Base-by-base conservation (phyloP, 2,888 invertebrate genomes). In the Eupithecia tripunctaria region DNA sequence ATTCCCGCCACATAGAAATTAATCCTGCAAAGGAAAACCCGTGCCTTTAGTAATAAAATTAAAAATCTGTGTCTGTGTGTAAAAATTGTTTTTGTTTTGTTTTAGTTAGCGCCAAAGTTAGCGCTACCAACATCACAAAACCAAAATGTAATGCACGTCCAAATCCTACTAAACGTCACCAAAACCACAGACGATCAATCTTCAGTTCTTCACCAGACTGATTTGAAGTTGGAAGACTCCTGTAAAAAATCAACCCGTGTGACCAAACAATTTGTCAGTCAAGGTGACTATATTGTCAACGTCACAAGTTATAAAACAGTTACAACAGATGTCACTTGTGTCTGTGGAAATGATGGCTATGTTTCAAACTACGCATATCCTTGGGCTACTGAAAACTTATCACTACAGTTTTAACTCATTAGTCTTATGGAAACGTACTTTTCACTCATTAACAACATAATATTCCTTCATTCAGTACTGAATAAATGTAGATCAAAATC, bases 31-130 rank as follows among this genome's bases (percentile, higher is more conserved):
- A 1, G 8, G n/a, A 47, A 14, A 14, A 27, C n/a, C n/a, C n/a
- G n/a, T n/a, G n/a, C n/a, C n/a, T n/a, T n/a, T n/a, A n/a, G n/a
- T n/a, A n/a, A n/a, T n/a, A n/a, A n/a, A n/a, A n/a, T n/a, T n/a
- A 12, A 25, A 18, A 59, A 56, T 10, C 21, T 25, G 56, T 1
- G 7, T 12, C 12, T 43, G 41, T 5, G 0, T 6, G 1, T 14
- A 8, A 47, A n/a, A 14, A 4, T 27, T 59, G 59, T 27, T 60
- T 59, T 60, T 60, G 27, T 60, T 60, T 60, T 60, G 29, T 60
- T 29, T 51, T 29, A 29, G 29, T 3, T 29, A 2, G 2, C 2
- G 29, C 29, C 2, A 29, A 2, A 8, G n/a, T 18, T 8, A 21
- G 15, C 51, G 12, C 2, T 51, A 5, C 51, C 51, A 51, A 51